Conservation (phyloP, 2,888 invertebrate species). For the Caenorhabditis virilis region DNA sequence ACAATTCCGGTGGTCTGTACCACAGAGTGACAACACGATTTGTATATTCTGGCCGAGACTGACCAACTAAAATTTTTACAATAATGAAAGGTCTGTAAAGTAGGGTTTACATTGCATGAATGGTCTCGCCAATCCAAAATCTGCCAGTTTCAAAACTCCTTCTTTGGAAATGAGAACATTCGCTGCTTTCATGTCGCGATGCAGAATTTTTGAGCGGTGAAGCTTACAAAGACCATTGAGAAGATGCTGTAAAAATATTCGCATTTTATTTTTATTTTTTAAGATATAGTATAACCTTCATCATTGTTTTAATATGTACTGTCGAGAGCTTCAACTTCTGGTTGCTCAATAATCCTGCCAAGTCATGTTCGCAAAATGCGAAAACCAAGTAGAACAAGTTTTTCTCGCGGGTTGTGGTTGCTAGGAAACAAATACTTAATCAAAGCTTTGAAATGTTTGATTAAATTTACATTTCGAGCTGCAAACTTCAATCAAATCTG, state of each 20-base stretch:
- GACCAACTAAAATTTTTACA: not conserved
- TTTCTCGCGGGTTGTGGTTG: constrained; percentile 68
- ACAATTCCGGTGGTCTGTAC: constrained; percentile 77
- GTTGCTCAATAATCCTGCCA: constrained; percentile 90
- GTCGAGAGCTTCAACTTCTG: constrained; percentile 92
- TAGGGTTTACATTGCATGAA: constrained; percentile 41
- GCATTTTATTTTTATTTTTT: too few species aligned
- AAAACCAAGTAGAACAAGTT: constrained; percentile 94
- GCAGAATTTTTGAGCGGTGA: constrained; percentile 86
- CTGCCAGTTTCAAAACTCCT: constrained; percentile 91
- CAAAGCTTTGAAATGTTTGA: constrained; percentile 2
- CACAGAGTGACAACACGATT: constrained; percentile 95
- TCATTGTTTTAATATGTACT: constrained; percentile 93
- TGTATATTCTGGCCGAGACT: constrained; percentile 76
- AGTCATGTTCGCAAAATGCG: constrained; percentile 97
- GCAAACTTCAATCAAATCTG: constrained; percentile 94
- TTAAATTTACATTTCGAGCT: constrained; percentile 84
- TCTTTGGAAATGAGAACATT: constrained; percentile 95
- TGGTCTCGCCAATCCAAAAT: constrained; percentile 91
- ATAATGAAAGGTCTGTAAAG: too few species aligned
- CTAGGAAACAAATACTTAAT: too few species aligned
- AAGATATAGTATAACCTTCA: too few species aligned
- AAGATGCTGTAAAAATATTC: constrained; percentile 53
- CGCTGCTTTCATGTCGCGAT: constrained; percentile 98
- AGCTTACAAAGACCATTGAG: constrained; percentile 81